phyloP scores from a whole-genome alignment of 2,797 vertebrate species.

The Carapus acus region DNA sequence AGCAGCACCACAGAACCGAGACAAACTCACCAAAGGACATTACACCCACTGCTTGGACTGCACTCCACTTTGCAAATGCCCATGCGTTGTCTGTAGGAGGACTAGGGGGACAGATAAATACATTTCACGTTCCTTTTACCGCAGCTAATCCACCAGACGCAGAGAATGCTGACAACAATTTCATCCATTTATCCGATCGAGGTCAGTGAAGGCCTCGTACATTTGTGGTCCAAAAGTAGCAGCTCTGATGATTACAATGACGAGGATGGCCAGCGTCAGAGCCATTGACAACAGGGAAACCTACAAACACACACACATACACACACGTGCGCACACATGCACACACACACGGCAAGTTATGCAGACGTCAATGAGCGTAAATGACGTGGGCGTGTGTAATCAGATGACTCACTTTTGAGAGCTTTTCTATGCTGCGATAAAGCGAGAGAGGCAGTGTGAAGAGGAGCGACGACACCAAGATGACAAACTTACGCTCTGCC shows the following conservation, averaged over 20 bases:
- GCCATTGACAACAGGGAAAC: slow-evolving; percentile 85
- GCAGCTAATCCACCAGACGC: too few species aligned
- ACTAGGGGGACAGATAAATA: slow-evolving; percentile 61
- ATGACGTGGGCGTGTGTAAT: neutral
- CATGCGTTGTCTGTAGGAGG: slow-evolving; percentile 81
- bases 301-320: slow-evolving; percentile 73
- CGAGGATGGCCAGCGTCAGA: slow-evolving; percentile 80
- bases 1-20: neutral
- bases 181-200: too few species aligned
- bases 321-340: too few species aligned
- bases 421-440: slow-evolving; percentile 81
- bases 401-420: slow-evolving; percentile 81
- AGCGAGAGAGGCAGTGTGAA: slow-evolving; percentile 88
- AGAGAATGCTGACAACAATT: too few species aligned
- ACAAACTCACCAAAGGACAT: slow-evolving; percentile 94
- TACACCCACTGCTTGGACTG: slow-evolving; percentile 85
- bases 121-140: too few species aligned
- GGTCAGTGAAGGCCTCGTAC: too few species aligned
- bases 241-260: slow-evolving; percentile 77
- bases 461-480: slow-evolving; percentile 76
- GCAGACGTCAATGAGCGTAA: slow-evolving; percentile 4
- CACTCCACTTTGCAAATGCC: slow-evolving; percentile 86
- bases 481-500: slow-evolving; percentile 82
- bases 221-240: slow-evolving; percentile 79
- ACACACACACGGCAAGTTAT: slow-evolving; percentile 17